A percentile compares a stretch with the other conserved stretches of the same genome.
These are phyloP conservation scores for Oreochromis tanganicae DNA, from an alignment of 2,113 vertebrate species.

Conservation along the genomic window DNA sequence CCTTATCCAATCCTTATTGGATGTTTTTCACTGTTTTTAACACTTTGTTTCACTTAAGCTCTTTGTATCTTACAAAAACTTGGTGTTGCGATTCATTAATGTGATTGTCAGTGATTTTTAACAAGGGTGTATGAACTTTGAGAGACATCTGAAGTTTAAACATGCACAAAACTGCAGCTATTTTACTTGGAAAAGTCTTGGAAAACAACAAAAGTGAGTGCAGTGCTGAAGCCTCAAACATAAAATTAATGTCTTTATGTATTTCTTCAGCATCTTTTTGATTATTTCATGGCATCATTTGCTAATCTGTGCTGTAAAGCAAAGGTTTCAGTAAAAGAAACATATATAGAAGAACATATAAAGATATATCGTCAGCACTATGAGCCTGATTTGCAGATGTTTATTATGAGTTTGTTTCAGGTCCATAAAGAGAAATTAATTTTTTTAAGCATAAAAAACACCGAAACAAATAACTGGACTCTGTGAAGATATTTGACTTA, in stretches of 20 bases:
- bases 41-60: not conserved
- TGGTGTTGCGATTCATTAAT: rapidly evolving
- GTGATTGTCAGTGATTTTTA: rapidly evolving
- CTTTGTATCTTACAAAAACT: not conserved
- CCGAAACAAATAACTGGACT: rapidly evolving
- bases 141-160: not conserved
- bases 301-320: not conserved
- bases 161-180: not conserved
- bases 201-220: not conserved
- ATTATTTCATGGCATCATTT: not conserved
- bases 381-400: not conserved
- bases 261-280: not conserved
- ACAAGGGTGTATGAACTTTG: rapidly evolving
- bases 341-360: not conserved
- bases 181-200: not conserved
- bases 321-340: not conserved
- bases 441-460: not conserved
- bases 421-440: rapidly evolving
- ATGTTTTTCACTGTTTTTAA: not conserved
- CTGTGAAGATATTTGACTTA: not conserved
- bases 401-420: not conserved
- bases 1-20: no score
- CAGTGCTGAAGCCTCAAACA: not conserved
- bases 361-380: rapidly evolving
- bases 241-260: not conserved